Conservation (phyloP, 1,140 invertebrate species). For the Chironomus tepperi region DNA sequence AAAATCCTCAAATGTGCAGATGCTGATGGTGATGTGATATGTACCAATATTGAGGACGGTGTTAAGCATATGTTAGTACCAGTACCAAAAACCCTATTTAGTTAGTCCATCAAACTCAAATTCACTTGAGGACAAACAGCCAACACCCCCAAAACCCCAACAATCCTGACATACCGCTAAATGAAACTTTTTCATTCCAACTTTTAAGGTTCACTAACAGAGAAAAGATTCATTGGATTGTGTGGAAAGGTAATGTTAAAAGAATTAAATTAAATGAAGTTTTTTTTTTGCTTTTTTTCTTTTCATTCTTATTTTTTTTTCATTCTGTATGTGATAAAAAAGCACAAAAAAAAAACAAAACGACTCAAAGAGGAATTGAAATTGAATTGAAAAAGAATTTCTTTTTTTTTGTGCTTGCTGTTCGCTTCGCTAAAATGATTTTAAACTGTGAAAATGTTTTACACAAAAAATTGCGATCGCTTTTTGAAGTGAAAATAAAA, state of each 20-base stretch:
- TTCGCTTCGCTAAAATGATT: constrained; percentile 18
- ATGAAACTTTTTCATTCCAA: too few relatives aligned
- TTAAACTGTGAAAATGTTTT: constrained; percentile 11
- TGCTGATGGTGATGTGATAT: too few relatives aligned
- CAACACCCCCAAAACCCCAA: too few relatives aligned
- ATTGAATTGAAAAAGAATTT: not conserved
- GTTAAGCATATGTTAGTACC: too few relatives aligned
- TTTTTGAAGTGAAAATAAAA: not conserved
- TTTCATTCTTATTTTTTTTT: not conserved
- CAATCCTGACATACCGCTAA: too few relatives aligned
- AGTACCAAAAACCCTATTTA: too few relatives aligned
- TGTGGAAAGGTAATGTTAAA: not conserved
- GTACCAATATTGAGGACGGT: too few relatives aligned
- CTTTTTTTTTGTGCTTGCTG: constrained; percentile 1
- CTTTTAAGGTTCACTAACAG: too few relatives aligned
- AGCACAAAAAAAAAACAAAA: not conserved
- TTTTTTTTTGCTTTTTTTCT: not conserved
- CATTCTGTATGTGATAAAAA: not conserved
- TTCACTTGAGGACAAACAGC: too few relatives aligned
- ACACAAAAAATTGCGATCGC: not conserved
- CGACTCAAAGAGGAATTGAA: not conserved
- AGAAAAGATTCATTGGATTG: too few relatives aligned
- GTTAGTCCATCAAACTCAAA: too few relatives aligned
- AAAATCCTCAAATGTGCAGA: too few relatives aligned
- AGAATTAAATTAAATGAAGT: constrained; percentile 21